Evolutionary conservation across 2,113 vertebrate species (phyloP).

Genomic region (western clawed frog (Xenopus tropicalis)): UCB_Xtro_10.0 CM004446.2:31585501-31586000

Average conservation of each 20-base stretch:
- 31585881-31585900: constrained; percentile 39
- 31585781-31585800: constrained; percentile 31
- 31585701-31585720: constrained; percentile 17
- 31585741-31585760: constrained; percentile 47
- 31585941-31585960: constrained; percentile 22
- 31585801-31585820: constrained; percentile 41
- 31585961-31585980: constrained; percentile 45
- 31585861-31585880: constrained; percentile 9
- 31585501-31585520: constrained; percentile 14
- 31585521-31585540: constrained; percentile 39
- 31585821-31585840: constrained; percentile 26
- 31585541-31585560: constrained; percentile 23
- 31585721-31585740: constrained; percentile 35
- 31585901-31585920: constrained; percentile 26
- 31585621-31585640: constrained; percentile 14
- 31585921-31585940: constrained; percentile 37
- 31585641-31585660: constrained; percentile 37
- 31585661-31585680: constrained; percentile 46
- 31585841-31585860: constrained; percentile 37
- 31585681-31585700: constrained; percentile 18
- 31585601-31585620: constrained; percentile 37
- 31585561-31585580: constrained; percentile 23
- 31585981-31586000: constrained; percentile 30
- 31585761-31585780: constrained; percentile 34
- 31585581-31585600: constrained; percentile 39